Evolutionary conservation across 2,797 vertebrate genomes (phyloP).

Genomic region (Danio aesculapii): DNA sequence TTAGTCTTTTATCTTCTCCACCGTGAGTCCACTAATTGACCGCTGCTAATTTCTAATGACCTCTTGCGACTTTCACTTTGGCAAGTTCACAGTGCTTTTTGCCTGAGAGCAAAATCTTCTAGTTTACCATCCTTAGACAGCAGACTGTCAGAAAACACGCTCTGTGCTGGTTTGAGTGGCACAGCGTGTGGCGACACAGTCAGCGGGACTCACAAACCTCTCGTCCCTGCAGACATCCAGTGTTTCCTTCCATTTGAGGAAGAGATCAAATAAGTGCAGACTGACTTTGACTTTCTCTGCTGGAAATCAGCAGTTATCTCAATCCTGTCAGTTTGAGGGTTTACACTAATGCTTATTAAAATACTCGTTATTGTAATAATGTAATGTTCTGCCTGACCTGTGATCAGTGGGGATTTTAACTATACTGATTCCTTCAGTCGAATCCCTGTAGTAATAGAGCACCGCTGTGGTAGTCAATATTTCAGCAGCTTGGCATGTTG

Average conservation of each 20-base stretch:
- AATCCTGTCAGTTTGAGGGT: slow-evolving; percentile 20
- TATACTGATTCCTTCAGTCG: background rate
- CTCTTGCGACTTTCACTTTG: slow-evolving; percentile 9
- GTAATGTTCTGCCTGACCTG: slow-evolving; percentile 14
- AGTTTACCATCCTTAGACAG: background rate
- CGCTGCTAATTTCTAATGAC: slow-evolving; percentile 21
- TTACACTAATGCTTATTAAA: slow-evolving; percentile 40
- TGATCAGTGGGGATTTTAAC: slow-evolving; percentile 12
- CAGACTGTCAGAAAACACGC: slow-evolving; percentile 24
- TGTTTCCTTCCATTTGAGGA: slow-evolving; percentile 6
- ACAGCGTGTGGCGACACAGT: slow-evolving; percentile 29
- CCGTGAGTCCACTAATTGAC: slow-evolving; percentile 25
- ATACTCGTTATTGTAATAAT: slow-evolving; percentile 30
- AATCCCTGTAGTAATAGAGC: background rate
- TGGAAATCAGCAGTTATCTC: slow-evolving; percentile 24
- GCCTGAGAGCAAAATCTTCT: background rate
- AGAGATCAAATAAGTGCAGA: slow-evolving; percentile 51
- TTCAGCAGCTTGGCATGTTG: background rate
- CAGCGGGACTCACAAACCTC: slow-evolving; percentile 3
- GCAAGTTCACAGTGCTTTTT: background rate
- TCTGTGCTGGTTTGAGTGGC: slow-evolving; percentile 18
- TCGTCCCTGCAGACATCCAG: slow-evolving; percentile 12
- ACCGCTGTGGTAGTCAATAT: too few relatives aligned
- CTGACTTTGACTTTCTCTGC: background rate
- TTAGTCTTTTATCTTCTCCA: slow-evolving; percentile 29